These are phyloP conservation scores for Asteroscopus sphinx DNA, from an alignment of 2,888 invertebrate species.

Conservation along the genomic window DNA sequence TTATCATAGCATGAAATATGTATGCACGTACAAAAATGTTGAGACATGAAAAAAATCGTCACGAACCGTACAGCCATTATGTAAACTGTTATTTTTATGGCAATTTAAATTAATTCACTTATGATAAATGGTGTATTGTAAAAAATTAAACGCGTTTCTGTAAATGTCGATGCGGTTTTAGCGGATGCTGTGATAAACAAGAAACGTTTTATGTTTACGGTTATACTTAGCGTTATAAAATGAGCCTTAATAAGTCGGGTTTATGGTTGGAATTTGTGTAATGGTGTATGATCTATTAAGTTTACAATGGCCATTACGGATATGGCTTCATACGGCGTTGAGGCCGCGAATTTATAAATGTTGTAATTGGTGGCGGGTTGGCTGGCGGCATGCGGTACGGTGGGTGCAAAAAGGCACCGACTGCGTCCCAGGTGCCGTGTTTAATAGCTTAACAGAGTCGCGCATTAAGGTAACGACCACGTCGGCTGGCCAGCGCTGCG, in stretches of 20 bases:
- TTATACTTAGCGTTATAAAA: slow-evolving; percentile 24
- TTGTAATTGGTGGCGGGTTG: slow-evolving; percentile 78
- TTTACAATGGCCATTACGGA: slow-evolving; percentile 74
- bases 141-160: slow-evolving; percentile 80
- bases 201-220: slow-evolving; percentile 66
- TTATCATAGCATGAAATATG: slow-evolving; percentile 71
- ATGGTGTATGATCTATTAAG: slow-evolving; percentile 53
- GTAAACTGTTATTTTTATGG: slow-evolving; percentile 83
- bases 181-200: slow-evolving; percentile 76
- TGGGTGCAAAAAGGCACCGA: slow-evolving; percentile 71
- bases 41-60: slow-evolving; percentile 60
- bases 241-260: slow-evolving; percentile 21
- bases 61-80: slow-evolving; percentile 77
- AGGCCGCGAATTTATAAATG: slow-evolving; percentile 78
- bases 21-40: slow-evolving; percentile 69
- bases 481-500: slow-evolving; percentile 60
- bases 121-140: slow-evolving; percentile 78
- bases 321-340: slow-evolving; percentile 76
- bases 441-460: slow-evolving; percentile 80
- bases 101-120: slow-evolving; percentile 88
- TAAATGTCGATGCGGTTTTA: slow-evolving; percentile 78
- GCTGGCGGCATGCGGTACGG: slow-evolving; percentile 72
- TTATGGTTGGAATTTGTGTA: slow-evolving; percentile 45
- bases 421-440: slow-evolving; percentile 75
- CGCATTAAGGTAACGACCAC: slow-evolving; percentile 80